A percentile compares a stretch with the other conserved stretches of the same genome.
Conservation (phyloP, 2,888 invertebrate genomes). For the Caenorhabditis imperialis region DNA sequence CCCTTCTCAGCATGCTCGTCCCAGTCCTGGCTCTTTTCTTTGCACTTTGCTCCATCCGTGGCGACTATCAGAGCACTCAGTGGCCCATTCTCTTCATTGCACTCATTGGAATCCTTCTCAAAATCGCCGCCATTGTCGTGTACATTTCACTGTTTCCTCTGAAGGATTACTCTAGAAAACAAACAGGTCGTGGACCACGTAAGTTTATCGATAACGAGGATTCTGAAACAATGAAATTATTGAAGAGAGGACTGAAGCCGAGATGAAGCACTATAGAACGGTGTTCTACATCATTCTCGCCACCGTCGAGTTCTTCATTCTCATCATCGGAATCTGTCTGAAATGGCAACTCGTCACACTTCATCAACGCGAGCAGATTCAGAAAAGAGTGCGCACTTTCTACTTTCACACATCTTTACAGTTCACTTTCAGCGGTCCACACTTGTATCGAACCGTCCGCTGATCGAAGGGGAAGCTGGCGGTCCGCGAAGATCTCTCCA, state of each 20-base stretch:
- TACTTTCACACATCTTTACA: not conserved
- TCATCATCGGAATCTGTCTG: conserved; percentile 57
- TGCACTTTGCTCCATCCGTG: conserved; percentile 55
- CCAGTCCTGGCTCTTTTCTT: conserved; percentile 59
- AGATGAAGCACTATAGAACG: conserved; percentile 53
- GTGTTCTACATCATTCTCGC: conserved; percentile 62
- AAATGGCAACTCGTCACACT: conserved; percentile 66
- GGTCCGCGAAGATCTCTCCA: conserved; percentile 35
- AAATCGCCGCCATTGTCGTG: conserved; percentile 62
- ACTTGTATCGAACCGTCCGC: conserved; percentile 49
- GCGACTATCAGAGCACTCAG: conserved; percentile 50
- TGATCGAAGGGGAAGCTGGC: conserved; percentile 42
- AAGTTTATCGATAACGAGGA: not conserved
- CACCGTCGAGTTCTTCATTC: conserved; percentile 50
- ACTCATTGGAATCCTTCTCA: conserved; percentile 61
- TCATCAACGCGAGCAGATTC: conserved; percentile 56
- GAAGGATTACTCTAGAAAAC: conserved; percentile 35
- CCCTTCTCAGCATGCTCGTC: conserved; percentile 55
- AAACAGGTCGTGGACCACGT: conserved; percentile 27
- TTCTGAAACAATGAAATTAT: not conserved
- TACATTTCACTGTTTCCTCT: conserved; percentile 61
- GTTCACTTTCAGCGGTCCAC: conserved; percentile 49
- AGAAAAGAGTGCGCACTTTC: conserved; percentile 50
- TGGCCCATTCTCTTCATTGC: conserved; percentile 65
- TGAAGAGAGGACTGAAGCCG: conserved; percentile 44